phyloP scores from a whole-genome alignment of 2,113 vertebrate genomes.

The Platysteira castanea region DNA sequence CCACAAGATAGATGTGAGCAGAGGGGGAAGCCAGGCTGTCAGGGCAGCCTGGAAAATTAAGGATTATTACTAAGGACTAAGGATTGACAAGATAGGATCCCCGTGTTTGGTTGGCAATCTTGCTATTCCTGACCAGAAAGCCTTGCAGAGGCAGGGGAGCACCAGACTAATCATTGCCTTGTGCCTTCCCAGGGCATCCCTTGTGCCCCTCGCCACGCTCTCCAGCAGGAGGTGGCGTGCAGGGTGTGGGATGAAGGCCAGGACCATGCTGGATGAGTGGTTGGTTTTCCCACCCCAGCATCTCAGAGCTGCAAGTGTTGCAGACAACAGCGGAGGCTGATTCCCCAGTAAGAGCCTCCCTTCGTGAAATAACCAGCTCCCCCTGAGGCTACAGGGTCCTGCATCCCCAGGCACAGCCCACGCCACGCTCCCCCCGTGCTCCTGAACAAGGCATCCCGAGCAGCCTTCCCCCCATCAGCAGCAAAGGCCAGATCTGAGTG shows the following conservation, averaged over 20 bases:
- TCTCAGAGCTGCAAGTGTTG: neutral
- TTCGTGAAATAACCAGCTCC: accelerated
- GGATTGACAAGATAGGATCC: neutral
- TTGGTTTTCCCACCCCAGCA: neutral
- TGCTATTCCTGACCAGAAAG: neutral
- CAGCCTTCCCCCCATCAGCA: neutral
- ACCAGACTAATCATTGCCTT: neutral
- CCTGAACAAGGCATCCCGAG: neutral
- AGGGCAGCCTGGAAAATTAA: neutral
- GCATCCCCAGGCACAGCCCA: neutral
- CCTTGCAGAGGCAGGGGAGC: neutral
- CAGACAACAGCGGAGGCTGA: neutral
- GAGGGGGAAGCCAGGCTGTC: neutral
- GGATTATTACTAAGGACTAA: neutral
- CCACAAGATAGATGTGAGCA: neutral
- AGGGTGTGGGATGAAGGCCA: neutral
- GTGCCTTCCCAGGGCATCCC: neutral
- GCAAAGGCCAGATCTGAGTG: slow-evolving; percentile 48
- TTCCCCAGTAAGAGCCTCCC: neutral
- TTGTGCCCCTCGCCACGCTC: neutral
- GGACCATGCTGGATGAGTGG: accelerated
- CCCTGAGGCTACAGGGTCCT: neutral
- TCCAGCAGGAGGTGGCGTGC: neutral
- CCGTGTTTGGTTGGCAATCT: neutral
- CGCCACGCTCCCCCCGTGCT: accelerated